Conservation (phyloP, 2,113 vertebrate species). For the Datnioides undecimradiatus region DNA sequence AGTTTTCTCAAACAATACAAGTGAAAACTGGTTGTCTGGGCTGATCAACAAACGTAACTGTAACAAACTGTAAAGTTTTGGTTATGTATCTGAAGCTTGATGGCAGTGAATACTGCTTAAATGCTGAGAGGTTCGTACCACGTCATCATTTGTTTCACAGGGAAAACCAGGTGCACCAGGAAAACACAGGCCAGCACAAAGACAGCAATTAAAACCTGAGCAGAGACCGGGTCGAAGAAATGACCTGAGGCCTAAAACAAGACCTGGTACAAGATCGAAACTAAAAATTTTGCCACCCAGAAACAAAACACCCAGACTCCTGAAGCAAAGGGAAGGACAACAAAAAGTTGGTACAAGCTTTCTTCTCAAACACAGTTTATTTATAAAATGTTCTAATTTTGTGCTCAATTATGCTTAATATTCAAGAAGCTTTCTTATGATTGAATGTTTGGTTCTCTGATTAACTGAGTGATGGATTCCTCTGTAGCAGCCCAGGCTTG, state of each 20-base stretch:
- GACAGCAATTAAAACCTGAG: background rate
- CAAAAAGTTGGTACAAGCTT: constrained; percentile 74
- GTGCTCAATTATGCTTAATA: background rate
- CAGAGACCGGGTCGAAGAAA: background rate
- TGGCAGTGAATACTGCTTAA: background rate
- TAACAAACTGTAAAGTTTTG: background rate
- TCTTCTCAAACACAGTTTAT: background rate
- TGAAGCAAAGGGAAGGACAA: constrained; percentile 25
- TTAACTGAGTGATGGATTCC: constrained; percentile 4
- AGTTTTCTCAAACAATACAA: background rate
- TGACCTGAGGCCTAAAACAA: background rate
- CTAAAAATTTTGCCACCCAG: background rate
- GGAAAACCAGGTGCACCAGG: constrained; percentile 74
- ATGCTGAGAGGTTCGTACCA: background rate
- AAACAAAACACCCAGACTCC: background rate
- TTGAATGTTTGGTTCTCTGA: background rate
- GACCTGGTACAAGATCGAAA: background rate
- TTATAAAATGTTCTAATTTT: background rate
- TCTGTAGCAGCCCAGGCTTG: constrained; percentile 27
- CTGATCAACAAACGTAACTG: background rate
- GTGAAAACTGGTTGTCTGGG: background rate
- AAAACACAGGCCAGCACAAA: constrained; percentile 4
- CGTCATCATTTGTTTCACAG: constrained; percentile 48
- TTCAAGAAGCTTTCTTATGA: background rate
- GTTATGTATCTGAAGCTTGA: background rate